Base-by-base conservation (phyloP, 2,888 invertebrate species). In the Odontocolon sp. region DNA sequence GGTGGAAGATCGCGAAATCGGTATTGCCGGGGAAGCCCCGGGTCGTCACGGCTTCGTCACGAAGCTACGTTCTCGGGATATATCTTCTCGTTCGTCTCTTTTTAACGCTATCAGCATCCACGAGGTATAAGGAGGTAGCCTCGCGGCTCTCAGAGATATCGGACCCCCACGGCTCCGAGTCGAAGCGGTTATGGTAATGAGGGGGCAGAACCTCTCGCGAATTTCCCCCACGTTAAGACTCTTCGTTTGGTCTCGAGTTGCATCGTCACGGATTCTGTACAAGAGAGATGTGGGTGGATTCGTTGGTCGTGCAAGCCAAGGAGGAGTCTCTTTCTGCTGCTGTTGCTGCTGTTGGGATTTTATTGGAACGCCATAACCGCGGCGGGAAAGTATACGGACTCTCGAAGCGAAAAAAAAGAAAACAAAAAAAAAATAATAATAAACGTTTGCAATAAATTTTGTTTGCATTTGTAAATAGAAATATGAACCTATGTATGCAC, bases 171-270 rank as follows among this genome's bases (percentile, higher is more conserved):
- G 56, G 21, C 54, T 45, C 47, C 23, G 31, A 63, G 61, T 59
- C 61, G 73, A 74, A 84, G 80, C 75, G 57, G 80, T 85, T 84
- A 84, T 77, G 80, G 66, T 85, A 83, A 84, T 84, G 74, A 84
- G 69, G 67, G 82, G 83, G 78, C 71, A 73, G 77, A 67, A 71
- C 78, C 66, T 54, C 66, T 57, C 75, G 26, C 77, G 42, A 42
- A 8, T 50, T n/a, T 31, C 61, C 52, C 57, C 68, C 72, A 31
- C 40, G 9, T 23, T 21, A 28, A 16, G 14, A 57, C 70, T 66
- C 71, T 73, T 73, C 36, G 69, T 78, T 80, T 78, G 54, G 69
- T 31, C 63, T 21, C 16, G 56, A 38, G 63, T 23, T 28, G 16
- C 57, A 38, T 38, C 50, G 64, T 45, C 59, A 70, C 33, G 45